Evolutionary conservation across 2,113 vertebrate genomes (phyloP), one percentile per base, ranked within the genome.

Genomic region (Serinus canaria): DNA sequence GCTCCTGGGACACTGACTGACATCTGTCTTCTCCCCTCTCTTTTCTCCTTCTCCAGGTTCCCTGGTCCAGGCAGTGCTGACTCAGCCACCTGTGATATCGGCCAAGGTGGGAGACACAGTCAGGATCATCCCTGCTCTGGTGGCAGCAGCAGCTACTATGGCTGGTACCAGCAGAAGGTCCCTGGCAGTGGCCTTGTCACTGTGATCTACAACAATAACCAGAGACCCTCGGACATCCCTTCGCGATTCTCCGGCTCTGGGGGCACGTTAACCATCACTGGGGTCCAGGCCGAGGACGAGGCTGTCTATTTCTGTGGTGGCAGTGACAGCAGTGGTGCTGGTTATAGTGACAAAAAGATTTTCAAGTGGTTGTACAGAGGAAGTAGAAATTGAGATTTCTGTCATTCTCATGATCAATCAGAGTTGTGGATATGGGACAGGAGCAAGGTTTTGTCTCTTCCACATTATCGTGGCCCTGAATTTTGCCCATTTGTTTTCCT

Each of bases 141-240:
- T 30, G 31, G 30, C 20, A 44, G 52, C 53, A 11, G 28, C 15
- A 13, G 30, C 52, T 21, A 55, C 52, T 21, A 55, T 68, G 46
- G 28, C 68, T 72, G 49, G 49, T 0, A 10, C 3, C 50, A 53
- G 28, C 69, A 72, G 49, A 72, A 72, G 35, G 49, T 39, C 7
- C 67, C 67, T 70, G 67, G 47, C 46, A 49, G 6, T 68, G 33
- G 1, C 66, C 66, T 46, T 69, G 66, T 69, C 66, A 69, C 66
- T 49, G n/a, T 69, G 46, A 69, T 69, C n/a, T 69, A 69, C 2
- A 0, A 1, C 0, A 8, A 2, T 1, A 6, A 3, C n/a, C 28
- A 0, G 2, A 49, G 46, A 50, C 67, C 67, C 46, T 37, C 67
- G 5, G 67, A 10, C 46, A 69, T 50, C 67, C 67, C 67, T 69